Conservation (phyloP, 2,113 vertebrate genomes). For the Anarhynchus alexandrinus region DNA sequence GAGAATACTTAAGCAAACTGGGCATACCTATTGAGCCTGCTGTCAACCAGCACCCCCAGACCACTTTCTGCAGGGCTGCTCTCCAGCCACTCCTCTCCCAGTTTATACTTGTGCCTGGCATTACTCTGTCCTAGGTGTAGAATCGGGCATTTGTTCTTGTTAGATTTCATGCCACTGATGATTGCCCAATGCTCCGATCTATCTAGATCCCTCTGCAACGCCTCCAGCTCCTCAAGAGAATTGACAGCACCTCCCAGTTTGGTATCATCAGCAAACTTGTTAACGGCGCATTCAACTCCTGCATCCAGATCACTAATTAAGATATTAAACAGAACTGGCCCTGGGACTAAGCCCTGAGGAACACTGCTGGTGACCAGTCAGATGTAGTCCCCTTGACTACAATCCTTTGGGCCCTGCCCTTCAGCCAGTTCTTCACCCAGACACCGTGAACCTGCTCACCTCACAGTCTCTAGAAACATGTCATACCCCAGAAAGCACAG, state of each 20-base stretch:
- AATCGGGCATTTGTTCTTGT: neutral
- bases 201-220: neutral
- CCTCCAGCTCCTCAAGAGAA: neutral
- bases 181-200: neutral
- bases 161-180: neutral
- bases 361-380: neutral
- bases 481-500: neutral
- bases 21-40: neutral
- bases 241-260: neutral
- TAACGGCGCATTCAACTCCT: neutral
- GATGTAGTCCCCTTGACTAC: neutral
- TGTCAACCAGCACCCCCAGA: neutral
- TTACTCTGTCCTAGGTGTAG: neutral
- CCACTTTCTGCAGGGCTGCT: neutral
- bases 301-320: neutral
- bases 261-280: neutral
- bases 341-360: neutral
- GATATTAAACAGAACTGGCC: neutral
- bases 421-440: neutral
- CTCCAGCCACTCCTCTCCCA: neutral
- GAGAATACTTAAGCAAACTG: too few relatives aligned
- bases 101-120: accelerated
- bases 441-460: accelerated
- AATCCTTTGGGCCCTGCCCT: neutral
- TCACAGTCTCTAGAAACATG: neutral